Evolutionary conservation across 2,888 invertebrate genomes (phyloP), one percentile per base, ranked within the genome.

Genomic region (Parthenolecanium corni): DNA sequence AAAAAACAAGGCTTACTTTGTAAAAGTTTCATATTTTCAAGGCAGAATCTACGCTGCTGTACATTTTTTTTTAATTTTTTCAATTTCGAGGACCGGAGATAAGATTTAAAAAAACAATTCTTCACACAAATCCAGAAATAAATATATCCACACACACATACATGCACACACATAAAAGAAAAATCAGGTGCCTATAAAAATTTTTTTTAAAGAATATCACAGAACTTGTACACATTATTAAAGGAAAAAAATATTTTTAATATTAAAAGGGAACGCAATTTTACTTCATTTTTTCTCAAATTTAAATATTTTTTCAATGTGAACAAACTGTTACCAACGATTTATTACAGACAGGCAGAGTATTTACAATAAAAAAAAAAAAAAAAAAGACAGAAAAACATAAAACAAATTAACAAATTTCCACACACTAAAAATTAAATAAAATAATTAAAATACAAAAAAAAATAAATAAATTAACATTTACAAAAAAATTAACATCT

Each of bases 191-290:
- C 49, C 47, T 58, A 58, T 38, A 61, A 49, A 61, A 61, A 58
- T 16, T 49, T 49, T 36, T 38, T 51, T 61, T 61, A 61, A 61
- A 61, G 61, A 61, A 61, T 61, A 61, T 61, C 61, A 61, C 61
- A 61, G 61, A 61, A 61, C 51, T 61, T 61, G 61, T 51, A 61
- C 47, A 61, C 36, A 38, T 61, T 49, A 61, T 61, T 61, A 61
- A 46, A 57, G 46, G 36, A 49, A 36, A 61, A 49, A 61, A 49
- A 49, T 23, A 49, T 14, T 61, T 54, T 44, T 42, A 42, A 49
- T 21, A 21, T 14, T 21, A 23, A 49, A 51, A 49, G 23, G 51
- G 61, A 49, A 51, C 61, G 49, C 61, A 49, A 51, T 40, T 61
- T 49, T 47, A n/a, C n/a, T n/a, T n/a, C n/a, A n/a, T n/a, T 20